Evolutionary conservation across 2,888 invertebrate species (phyloP).

Genomic region (Reticulitermes lucifugus): DNA sequence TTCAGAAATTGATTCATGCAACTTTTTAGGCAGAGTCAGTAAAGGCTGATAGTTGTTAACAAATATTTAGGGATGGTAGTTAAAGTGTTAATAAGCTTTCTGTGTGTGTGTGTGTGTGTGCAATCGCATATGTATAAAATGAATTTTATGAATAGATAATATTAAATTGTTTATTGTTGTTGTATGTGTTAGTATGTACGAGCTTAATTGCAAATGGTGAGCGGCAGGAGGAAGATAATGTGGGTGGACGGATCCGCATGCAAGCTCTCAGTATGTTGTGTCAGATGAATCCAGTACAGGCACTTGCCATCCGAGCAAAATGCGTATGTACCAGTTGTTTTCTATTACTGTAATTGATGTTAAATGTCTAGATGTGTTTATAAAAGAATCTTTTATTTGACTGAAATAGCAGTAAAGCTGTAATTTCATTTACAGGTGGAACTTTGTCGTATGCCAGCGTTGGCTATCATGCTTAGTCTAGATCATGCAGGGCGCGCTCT

Average conservation of each 20-base stretch:
- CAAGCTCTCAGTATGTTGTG: constrained; percentile 84
- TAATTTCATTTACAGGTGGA: constrained; percentile 69
- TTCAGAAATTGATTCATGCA: too few relatives aligned
- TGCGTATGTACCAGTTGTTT: constrained; percentile 69
- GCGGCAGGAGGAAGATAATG: constrained; percentile 87
- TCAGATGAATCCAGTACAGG: constrained; percentile 90
- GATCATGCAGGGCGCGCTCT: constrained; percentile 61
- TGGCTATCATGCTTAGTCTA: constrained; percentile 86
- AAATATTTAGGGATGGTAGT: too few relatives aligned
- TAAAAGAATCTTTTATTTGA: too few relatives aligned
- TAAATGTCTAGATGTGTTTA: background rate
- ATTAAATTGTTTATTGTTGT: background rate
- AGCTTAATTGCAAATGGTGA: constrained; percentile 89
- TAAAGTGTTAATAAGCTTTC: too few relatives aligned
- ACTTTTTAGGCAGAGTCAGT: too few relatives aligned
- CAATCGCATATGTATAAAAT: too few relatives aligned
- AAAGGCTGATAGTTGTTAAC: too few relatives aligned
- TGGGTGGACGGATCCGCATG: constrained; percentile 79
- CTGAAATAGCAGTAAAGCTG: background rate
- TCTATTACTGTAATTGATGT: background rate
- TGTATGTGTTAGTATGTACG: constrained; percentile 74
- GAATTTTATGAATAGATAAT: background rate
- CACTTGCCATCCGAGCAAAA: constrained; percentile 84
- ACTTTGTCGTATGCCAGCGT: constrained; percentile 88
- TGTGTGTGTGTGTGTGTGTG: too few relatives aligned